Evolutionary conservation across 2,113 vertebrate species (phyloP).

Genomic region (Arothron firmamentum): DNA sequence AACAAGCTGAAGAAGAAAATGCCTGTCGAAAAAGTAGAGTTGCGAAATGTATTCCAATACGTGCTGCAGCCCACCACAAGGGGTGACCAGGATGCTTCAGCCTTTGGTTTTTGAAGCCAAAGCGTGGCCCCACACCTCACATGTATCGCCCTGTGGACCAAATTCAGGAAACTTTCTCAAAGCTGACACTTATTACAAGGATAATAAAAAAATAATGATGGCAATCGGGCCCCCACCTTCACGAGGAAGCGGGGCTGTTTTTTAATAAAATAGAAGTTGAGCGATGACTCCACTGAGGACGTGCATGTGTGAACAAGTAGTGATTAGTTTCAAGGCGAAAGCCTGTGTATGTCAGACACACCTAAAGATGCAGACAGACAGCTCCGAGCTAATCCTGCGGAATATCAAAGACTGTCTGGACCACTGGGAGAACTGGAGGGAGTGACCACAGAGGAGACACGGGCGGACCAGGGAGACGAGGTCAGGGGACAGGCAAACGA

Average conservation of each 20-base stretch:
- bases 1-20: too few species aligned
- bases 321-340: conserved; percentile 28
- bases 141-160: conserved; percentile 11
- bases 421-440: conserved; percentile 37
- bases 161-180: neutral
- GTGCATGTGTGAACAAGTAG: conserved; percentile 9
- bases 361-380: conserved; percentile 26
- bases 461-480: conserved; percentile 23
- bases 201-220: too few species aligned
- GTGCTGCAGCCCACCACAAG: too few species aligned
- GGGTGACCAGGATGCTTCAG: too few species aligned
- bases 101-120: too few species aligned
- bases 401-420: conserved; percentile 47
- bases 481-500: conserved; percentile 45
- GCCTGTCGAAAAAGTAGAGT: too few species aligned
- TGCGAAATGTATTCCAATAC: too few species aligned
- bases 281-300: neutral
- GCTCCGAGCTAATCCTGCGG: conserved; percentile 45
- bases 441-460: conserved; percentile 27
- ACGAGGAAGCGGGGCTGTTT: neutral
- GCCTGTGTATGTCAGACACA: conserved; percentile 20
- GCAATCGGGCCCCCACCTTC: neutral
- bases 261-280: neutral
- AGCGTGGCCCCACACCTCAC: too few species aligned
- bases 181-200: conserved; percentile 1